Base-by-base conservation (phyloP, 2,113 vertebrate genomes). In the Oryzias melastigma region DNA sequence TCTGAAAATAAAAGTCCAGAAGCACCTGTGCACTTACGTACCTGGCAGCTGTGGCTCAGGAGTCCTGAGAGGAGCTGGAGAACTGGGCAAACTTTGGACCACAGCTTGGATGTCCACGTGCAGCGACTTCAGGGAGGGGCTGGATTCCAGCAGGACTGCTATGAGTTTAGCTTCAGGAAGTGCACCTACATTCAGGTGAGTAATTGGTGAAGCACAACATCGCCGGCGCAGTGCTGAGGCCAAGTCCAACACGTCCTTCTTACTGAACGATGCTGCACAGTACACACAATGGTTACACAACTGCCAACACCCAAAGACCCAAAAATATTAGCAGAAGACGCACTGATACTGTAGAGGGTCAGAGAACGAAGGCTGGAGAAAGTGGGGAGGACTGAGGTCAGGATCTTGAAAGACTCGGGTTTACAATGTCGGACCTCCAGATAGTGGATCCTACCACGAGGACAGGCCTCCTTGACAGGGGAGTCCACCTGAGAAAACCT, bases 331-430 rank as follows among this genome's bases (percentile, higher is more conserved):
- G 18, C n/a, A 18, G 14, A 15, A 70, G 41, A 68, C 86, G 80
- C 73, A 88, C 86, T 17, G n/a, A 1, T 24, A 56, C 77, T 80
- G 7, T 75, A 52, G 16, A 90, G 75, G 14, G 46, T 77, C 5
- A 90, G 72, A 14, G 80, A 85, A 27, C 58, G 66, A 35, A 90
- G 85, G 74, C 73, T 81, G 47, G 71, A 65, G 47, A 84, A 87
- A 0, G 83, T 82, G 41, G 86, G 82, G 46, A 90, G 67, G 52
- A 71, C 45, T 0, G 29, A 29, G 18, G 14, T 41, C 10, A 90
- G 29, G 17, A 77, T 73, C 7, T 6, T 19, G 1, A 88, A 27
- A 5, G 57, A 48, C 15, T 59, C 41, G 0, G 50, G 16, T 0
- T 43, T 7, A 27, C 77, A 85, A 4, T 69, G 29, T 4, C 24